Conservation (phyloP, 30 jellyfish, hydroid and myxozoan species). For the Hydra vulgaris region DNA sequence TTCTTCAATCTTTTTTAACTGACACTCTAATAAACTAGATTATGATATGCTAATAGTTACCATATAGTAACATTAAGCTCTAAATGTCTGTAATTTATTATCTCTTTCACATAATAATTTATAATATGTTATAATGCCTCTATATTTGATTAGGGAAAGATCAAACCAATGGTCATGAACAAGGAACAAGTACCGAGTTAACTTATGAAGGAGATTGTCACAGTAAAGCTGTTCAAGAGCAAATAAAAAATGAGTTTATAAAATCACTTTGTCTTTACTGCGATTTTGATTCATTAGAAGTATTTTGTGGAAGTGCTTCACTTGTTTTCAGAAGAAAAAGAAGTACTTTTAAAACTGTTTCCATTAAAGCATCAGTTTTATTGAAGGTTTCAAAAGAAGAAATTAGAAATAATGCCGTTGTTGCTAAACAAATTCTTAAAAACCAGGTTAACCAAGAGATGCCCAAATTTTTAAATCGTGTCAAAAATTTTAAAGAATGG, state of each 20-base stretch:
- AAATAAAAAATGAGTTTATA: conserved; percentile 14
- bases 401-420: conserved; percentile 35
- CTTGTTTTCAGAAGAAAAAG: conserved; percentile 46
- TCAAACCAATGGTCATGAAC: conserved; percentile 45
- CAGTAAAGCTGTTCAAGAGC: conserved; percentile 35
- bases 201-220: conserved; percentile 53
- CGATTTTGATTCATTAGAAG: conserved; percentile 7
- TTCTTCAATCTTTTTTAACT: no score
- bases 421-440: conserved; percentile 20
- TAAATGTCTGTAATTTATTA: no score
- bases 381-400: conserved; percentile 33
- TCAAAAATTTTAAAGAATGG: conserved; percentile 20
- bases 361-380: conserved; percentile 25
- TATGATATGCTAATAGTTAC: no score
- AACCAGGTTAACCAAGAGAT: conserved; percentile 19
- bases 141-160: conserved; percentile 28
- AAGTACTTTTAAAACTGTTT: conserved; percentile 19
- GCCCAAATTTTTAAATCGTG: conserved; percentile 31
- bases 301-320: conserved; percentile 45
- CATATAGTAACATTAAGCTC: no score
- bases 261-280: conserved; percentile 21
- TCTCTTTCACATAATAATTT: no score
- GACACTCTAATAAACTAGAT: no score
- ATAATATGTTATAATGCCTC: not conserved
- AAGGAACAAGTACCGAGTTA: conserved; percentile 10